Conservation (phyloP, 1,140 invertebrate species). For the Homalodisca vitripennis region DNA sequence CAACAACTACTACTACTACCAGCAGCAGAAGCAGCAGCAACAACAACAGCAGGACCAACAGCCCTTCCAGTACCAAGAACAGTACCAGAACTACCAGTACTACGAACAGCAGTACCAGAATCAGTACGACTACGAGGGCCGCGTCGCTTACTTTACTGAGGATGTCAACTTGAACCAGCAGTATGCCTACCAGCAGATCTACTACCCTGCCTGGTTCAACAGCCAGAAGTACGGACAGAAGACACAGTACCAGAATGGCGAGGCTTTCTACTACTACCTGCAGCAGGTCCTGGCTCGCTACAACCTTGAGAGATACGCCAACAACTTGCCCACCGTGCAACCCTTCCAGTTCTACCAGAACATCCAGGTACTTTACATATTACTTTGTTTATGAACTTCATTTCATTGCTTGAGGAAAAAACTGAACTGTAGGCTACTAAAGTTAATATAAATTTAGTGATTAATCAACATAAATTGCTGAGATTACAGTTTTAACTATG, state of each 20-base stretch:
- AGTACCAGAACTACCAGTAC: conserved; percentile 45
- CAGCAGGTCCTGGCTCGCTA: conserved; percentile 63
- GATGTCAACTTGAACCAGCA: conserved; percentile 54
- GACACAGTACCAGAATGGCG: conserved; percentile 56
- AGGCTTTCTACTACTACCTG: conserved; percentile 58
- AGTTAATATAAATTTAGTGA: not conserved
- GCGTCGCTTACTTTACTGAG: conserved; percentile 70
- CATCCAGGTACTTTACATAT: conserved; percentile 45
- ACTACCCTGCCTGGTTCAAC: conserved; percentile 63
- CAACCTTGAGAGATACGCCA: conserved; percentile 64
- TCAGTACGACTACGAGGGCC: conserved; percentile 65
- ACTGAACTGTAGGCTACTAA: not conserved
- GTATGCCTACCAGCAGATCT: conserved; percentile 53
- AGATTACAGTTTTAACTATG: not conserved
- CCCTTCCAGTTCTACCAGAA: conserved; percentile 55
- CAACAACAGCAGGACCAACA: conserved; percentile 15
- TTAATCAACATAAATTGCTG: not conserved
- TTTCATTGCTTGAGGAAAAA: not conserved
- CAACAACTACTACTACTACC: conserved; percentile 5
- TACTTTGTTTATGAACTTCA: not conserved
- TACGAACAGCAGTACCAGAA: conserved; percentile 60
- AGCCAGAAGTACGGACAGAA: conserved; percentile 46
- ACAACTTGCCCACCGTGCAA: conserved; percentile 59
- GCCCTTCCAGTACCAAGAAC: not conserved
- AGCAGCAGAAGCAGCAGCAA: conserved; percentile 20